These are phyloP conservation scores for Brachyrhaphis roseni DNA, from an alignment of 2,797 vertebrate genomes.

Conservation along the genomic window DNA sequence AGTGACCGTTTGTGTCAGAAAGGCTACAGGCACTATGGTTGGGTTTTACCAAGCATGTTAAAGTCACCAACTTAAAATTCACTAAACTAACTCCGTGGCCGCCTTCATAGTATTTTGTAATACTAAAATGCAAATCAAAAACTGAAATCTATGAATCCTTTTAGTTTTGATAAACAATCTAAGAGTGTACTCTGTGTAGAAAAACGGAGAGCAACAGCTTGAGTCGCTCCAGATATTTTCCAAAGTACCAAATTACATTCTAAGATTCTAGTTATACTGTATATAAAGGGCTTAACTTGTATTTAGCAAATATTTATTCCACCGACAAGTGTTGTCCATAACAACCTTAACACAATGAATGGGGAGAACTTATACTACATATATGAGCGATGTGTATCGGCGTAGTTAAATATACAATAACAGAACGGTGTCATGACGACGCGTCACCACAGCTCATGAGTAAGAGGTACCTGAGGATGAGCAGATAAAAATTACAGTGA, in stretches of 20 bases:
- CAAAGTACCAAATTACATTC: slow-evolving; percentile 63
- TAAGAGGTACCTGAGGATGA: slow-evolving; percentile 58
- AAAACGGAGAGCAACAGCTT: slow-evolving; percentile 47
- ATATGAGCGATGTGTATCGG: slow-evolving; percentile 44
- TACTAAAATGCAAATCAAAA: slow-evolving; percentile 60
- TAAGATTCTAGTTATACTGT: slow-evolving; percentile 53
- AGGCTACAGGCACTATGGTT: slow-evolving; percentile 28
- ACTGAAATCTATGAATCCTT: slow-evolving; percentile 49
- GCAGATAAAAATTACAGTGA: slow-evolving; percentile 48
- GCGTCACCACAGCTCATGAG: slow-evolving; percentile 48
- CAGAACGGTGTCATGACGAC: slow-evolving; percentile 31
- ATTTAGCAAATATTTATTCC: slow-evolving; percentile 55
- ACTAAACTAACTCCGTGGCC: slow-evolving; percentile 29
- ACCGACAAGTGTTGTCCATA: slow-evolving; percentile 54
- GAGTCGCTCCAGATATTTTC: slow-evolving; percentile 60
- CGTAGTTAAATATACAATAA: slow-evolving; percentile 52
- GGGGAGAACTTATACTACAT: slow-evolving; percentile 48
- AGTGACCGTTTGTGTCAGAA: slow-evolving; percentile 30
- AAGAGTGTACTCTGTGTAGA: slow-evolving; percentile 45
- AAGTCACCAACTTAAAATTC: slow-evolving; percentile 50
- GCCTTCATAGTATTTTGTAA: slow-evolving; percentile 44
- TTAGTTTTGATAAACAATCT: slow-evolving; percentile 51
- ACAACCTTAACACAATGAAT: slow-evolving; percentile 53
- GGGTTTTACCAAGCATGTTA: slow-evolving; percentile 30
- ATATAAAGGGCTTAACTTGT: slow-evolving; percentile 60